Evolutionary conservation across 2,113 vertebrate genomes (phyloP).

Genomic region (Probosciger aterrimus): DNA sequence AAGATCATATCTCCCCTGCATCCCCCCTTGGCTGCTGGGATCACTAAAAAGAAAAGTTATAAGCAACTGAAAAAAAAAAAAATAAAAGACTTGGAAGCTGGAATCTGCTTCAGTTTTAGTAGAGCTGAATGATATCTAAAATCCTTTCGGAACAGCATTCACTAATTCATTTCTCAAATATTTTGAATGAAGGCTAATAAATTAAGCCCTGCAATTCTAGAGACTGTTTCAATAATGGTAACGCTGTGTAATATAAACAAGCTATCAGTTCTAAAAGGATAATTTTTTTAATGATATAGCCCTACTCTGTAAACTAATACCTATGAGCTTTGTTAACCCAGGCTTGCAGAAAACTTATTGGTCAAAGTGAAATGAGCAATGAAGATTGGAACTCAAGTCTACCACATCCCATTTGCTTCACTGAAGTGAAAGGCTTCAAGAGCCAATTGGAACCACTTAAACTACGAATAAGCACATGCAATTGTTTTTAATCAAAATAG

Average conservation of each 20-base stretch:
- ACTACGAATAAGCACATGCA: neutral
- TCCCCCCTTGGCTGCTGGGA: neutral
- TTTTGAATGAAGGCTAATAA: conserved; percentile 2
- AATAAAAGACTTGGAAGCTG: neutral
- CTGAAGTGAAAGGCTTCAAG: conserved; percentile 1
- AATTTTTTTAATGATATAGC: neutral
- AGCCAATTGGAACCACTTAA: conserved; percentile 1
- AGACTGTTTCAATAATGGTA: neutral
- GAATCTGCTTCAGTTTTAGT: neutral
- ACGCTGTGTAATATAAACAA: neutral
- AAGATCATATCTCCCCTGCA: conserved; percentile 4
- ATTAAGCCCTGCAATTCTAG: neutral
- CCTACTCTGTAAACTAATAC: neutral
- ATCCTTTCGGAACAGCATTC: neutral
- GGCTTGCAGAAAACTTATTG: neutral
- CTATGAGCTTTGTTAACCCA: neutral
- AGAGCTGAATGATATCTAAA: conserved; percentile 1
- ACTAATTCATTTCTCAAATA: neutral
- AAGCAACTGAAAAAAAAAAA: conserved; percentile 14
- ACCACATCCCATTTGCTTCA: neutral
- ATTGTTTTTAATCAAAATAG: conserved; percentile 19
- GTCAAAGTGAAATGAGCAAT: neutral
- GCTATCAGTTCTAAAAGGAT: neutral
- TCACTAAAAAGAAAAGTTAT: conserved; percentile 29
- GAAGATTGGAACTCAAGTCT: neutral